These are phyloP conservation scores for Oscheius onirici DNA, from an alignment of 2,888 invertebrate species.

Conservation along the genomic window DNA sequence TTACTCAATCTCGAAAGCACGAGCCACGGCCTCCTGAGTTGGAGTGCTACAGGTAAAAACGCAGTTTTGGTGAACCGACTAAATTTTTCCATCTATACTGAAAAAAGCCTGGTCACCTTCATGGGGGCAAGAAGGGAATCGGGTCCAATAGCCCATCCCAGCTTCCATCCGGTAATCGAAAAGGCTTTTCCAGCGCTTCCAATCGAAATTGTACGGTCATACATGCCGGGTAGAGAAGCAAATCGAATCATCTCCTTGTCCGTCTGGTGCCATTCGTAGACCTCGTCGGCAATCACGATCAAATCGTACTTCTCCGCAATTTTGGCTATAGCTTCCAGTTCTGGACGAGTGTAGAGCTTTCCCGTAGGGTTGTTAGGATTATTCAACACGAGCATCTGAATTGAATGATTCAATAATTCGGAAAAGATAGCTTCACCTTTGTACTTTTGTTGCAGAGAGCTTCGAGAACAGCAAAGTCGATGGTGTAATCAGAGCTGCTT, in stretches of 20 bases:
- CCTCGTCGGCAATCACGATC: conserved; percentile 92
- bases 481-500: conserved; percentile 85
- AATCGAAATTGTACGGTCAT: conserved; percentile 94
- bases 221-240: conserved; percentile 93
- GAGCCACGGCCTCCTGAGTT: conserved; percentile 84
- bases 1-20: conserved; percentile 86
- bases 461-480: conserved; percentile 84
- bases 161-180: conserved; percentile 93
- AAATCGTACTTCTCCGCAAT: conserved; percentile 91
- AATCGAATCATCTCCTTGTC: conserved; percentile 87
- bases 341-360: conserved; percentile 77
- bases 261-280: conserved; percentile 96
- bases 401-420: too few species aligned
- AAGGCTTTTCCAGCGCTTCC: conserved; percentile 98
- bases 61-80: conserved; percentile 84
- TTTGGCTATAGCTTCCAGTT: conserved; percentile 80
- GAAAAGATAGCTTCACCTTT: too few species aligned
- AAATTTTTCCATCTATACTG: background rate
- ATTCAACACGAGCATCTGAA: conserved; percentile 85
- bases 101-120: conserved; percentile 73
- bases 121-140: conserved; percentile 82
- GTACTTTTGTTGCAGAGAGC: conserved; percentile 86
- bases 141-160: conserved; percentile 96
- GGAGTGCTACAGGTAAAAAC: conserved; percentile 83
- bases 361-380: conserved; percentile 98